These are phyloP conservation scores for Ammodytes dubius DNA, from an alignment of 2,113 vertebrate genomes.

Conservation along the genomic window DNA sequence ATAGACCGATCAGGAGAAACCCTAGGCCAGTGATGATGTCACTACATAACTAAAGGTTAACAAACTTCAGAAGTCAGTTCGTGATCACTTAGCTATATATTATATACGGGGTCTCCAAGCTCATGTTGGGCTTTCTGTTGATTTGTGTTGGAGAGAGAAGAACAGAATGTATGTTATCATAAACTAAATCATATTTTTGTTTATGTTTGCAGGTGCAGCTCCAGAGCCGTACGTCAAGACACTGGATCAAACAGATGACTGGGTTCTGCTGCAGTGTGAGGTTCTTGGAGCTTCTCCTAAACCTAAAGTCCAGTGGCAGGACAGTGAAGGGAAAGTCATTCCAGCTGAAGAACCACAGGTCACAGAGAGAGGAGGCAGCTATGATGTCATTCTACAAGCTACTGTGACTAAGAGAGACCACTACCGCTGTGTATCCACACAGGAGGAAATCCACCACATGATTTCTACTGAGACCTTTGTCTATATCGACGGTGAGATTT, in stretches of 20 bases:
- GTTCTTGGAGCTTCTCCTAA: not conserved
- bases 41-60: too few relatives aligned
- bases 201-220: not conserved
- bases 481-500: not conserved
- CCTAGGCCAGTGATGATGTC: too few relatives aligned
- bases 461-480: not conserved
- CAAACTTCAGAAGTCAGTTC: too few relatives aligned
- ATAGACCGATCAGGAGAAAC: too few relatives aligned
- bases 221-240: fast-evolving
- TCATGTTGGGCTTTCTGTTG: too few relatives aligned
- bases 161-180: too few relatives aligned
- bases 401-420: not conserved
- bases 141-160: too few relatives aligned
- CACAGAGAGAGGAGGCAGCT: not conserved
- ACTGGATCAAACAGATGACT: fast-evolving
- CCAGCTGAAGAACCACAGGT: not conserved
- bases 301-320: not conserved
- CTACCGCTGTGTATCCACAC: conserved; percentile 9
- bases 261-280: not conserved
- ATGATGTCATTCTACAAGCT: not conserved
- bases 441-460: not conserved
- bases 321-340: not conserved
- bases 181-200: too few relatives aligned
- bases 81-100: too few relatives aligned
- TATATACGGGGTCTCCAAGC: too few relatives aligned